These are phyloP conservation scores for Strigops habroptila DNA, from an alignment of 2,113 vertebrate genomes.

Conservation along the genomic window DNA sequence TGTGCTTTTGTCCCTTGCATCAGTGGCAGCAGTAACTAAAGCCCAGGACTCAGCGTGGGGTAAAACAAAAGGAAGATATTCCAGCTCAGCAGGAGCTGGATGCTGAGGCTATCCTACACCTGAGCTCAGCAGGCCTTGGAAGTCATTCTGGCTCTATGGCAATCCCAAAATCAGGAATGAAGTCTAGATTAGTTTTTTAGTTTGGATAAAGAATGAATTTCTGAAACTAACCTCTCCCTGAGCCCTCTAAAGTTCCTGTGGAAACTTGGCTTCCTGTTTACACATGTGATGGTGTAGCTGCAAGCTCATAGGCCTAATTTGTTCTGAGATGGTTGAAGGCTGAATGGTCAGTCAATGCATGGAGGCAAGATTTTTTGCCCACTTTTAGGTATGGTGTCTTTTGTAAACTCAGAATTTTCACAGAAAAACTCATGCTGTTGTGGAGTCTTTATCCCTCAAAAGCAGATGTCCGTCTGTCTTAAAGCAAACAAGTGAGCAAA, in stretches of 20 bases:
- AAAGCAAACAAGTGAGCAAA: neutral
- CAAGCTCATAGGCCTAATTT: accelerated
- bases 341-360: neutral
- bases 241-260: neutral
- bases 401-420: neutral
- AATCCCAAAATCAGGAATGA: neutral
- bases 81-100: neutral
- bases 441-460: neutral
- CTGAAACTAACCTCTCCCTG: neutral
- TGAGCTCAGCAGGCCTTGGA: neutral
- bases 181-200: neutral
- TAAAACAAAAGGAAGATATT: neutral
- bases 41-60: accelerated
- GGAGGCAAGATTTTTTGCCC: neutral
- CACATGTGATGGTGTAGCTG: neutral
- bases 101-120: neutral
- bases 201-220: neutral
- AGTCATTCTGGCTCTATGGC: neutral
- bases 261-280: neutral
- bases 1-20: neutral
- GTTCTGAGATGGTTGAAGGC: neutral
- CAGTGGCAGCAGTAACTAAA: neutral
- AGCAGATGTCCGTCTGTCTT: neutral
- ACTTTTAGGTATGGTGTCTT: neutral
- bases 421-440: neutral